Base-by-base conservation (phyloP, 2,888 invertebrate genomes). In the Abscondita cerata region DNA sequence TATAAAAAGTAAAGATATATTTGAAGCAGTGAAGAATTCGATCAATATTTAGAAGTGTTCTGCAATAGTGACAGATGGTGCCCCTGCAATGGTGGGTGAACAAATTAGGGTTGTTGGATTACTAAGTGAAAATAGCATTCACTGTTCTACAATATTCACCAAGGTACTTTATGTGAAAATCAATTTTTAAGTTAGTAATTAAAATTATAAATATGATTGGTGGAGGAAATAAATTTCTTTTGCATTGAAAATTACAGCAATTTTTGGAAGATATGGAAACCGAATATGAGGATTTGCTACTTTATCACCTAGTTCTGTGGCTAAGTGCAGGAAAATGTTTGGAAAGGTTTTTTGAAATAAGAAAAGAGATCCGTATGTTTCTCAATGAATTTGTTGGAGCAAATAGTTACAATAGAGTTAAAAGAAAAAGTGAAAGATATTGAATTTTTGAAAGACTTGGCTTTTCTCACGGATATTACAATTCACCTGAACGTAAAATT, bases 181-280 rank as follows among this genome's bases (percentile, higher is more conserved):
- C 25, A 25, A 25, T 25, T 25, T 25, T 25, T 25, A 25, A 25
- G 25, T 25, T 25, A 25, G 36, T 36, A 12, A 9, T 36, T 36
- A 36, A 36, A 12, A 36, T 36, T 36, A 36, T 36, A 36, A 36
- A 36, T 36, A 36, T 36, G 11, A 36, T 36, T 36, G 5, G n/a
- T 36, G 36, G 36, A 36, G 36, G 36, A 36, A 36, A 36, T 36
- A 36, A 36, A 12, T 36, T 11, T 36, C 36, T 36, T 36, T 36
- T 36, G 36, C 36, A 36, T 36, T 11, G 36, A n/a, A 36, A 36
- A 36, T 36, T 36, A 36, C 36, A 36, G 36, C 25, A 25, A 6
- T 25, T 25, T 25, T 25, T 25, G 25, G 25, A 25, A 25, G 25
- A 25, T 25, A 25, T 36, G 36, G 36, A 36, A 36, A 11, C 36